Conservation (phyloP, 2,113 vertebrate species). For the mouse (Mus musculus) region DNA sequence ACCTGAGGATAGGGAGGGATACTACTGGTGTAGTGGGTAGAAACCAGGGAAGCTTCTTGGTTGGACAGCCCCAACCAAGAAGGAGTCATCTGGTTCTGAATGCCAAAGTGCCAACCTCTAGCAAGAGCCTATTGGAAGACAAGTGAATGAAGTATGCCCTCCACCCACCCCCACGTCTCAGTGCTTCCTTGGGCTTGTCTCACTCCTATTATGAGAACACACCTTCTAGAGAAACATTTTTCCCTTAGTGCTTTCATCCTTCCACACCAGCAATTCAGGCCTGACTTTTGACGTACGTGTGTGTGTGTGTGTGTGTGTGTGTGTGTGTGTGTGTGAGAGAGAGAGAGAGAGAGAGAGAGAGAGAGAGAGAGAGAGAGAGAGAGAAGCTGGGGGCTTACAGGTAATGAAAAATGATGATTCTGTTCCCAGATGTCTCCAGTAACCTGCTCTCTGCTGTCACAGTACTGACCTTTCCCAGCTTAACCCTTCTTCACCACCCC, state of each 20-base stretch:
- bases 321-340: neutral
- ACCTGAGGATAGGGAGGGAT: neutral
- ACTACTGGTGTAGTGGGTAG: neutral
- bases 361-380: no score
- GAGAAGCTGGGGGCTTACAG: neutral
- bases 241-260: neutral
- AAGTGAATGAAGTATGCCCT: neutral
- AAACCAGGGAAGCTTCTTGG: neutral
- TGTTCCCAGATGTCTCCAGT: neutral
- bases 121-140: neutral
- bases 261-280: neutral
- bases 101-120: neutral
- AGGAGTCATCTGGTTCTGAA: neutral
- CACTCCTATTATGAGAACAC: neutral
- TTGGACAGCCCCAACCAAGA: fast-evolving
- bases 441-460: neutral
- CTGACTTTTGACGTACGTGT: neutral
- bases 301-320: neutral
- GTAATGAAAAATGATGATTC: neutral
- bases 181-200: neutral
- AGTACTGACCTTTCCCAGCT: neutral
- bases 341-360: no score
- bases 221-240: neutral
- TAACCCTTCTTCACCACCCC: neutral
- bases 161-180: neutral